phyloP scores from a whole-genome alignment of 1,140 invertebrate species.

The Zaprionus taronus region DNA sequence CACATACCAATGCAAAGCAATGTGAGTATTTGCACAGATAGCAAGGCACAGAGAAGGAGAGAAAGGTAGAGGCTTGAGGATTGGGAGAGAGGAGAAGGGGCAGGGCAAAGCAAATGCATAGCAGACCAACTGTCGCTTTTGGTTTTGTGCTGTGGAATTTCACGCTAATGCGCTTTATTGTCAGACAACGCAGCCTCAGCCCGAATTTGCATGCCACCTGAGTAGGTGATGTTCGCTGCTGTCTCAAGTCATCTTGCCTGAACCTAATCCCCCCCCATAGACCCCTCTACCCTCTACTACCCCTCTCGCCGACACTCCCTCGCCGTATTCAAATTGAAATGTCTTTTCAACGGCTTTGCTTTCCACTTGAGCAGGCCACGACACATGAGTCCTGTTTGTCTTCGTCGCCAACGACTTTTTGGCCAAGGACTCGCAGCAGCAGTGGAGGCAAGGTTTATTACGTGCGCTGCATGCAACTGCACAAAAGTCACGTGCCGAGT shows the following conservation, averaged over 20 bases:
- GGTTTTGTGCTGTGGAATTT: slow-evolving; percentile 65
- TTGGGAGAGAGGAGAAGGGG: too few relatives aligned
- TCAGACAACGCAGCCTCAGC: slow-evolving; percentile 38
- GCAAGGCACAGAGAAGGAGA: neutral
- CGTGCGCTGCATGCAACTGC: slow-evolving; percentile 74
- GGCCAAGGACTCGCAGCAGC: slow-evolving; percentile 59
- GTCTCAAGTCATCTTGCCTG: slow-evolving; percentile 2
- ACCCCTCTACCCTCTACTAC: neutral
- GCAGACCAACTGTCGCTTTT: slow-evolving; percentile 37
- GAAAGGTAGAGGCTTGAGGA: too few relatives aligned
- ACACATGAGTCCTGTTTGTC: slow-evolving; percentile 82
- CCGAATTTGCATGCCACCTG: slow-evolving; percentile 70
- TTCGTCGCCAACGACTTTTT: slow-evolving; percentile 71
- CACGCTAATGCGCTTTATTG: slow-evolving; percentile 78
- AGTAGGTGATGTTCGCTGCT: slow-evolving; percentile 25
- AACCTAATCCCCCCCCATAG: neutral
- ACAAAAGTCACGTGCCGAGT: slow-evolving; percentile 76
- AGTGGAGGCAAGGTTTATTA: slow-evolving; percentile 66
- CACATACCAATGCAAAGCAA: neutral
- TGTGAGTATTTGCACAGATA: slow-evolving; percentile 32
- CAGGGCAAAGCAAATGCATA: neutral
- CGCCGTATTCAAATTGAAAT: slow-evolving; percentile 78
- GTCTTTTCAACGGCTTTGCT: slow-evolving; percentile 82
- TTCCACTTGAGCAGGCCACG: slow-evolving; percentile 75
- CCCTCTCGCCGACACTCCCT: neutral